Evolutionary conservation across 2,113 vertebrate genomes (phyloP).

Genomic region (Muscicapa adusta): DNA sequence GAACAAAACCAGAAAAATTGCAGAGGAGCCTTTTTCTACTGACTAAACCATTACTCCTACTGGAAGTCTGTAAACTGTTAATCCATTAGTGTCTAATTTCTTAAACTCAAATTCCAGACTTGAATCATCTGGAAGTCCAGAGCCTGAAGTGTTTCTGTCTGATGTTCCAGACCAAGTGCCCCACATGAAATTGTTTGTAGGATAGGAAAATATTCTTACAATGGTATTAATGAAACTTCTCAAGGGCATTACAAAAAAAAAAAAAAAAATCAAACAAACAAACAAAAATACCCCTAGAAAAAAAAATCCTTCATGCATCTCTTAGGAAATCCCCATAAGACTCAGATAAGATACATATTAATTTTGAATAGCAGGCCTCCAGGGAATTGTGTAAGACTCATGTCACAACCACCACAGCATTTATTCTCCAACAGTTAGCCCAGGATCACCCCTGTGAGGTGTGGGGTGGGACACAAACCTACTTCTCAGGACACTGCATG

Average conservation of each 20-base stretch:
- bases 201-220: slow-evolving; percentile 22
- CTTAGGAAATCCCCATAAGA: slow-evolving; percentile 35
- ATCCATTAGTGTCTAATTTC: not conserved
- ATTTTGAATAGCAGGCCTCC: slow-evolving; percentile 7
- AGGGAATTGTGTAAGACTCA: slow-evolving; percentile 7
- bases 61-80: slow-evolving; percentile 3
- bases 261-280: not conserved
- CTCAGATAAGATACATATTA: not conserved
- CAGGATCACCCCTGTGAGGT: not conserved
- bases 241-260: not conserved
- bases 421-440: not conserved
- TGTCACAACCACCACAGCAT: not conserved
- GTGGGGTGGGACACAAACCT: not conserved
- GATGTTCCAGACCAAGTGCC: slow-evolving; percentile 9
- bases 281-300: not conserved
- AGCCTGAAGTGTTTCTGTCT: slow-evolving; percentile 3
- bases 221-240: not conserved
- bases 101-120: not conserved
- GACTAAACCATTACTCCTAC: not conserved
- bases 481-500: not conserved
- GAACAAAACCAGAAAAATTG: not conserved
- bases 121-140: not conserved
- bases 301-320: not conserved
- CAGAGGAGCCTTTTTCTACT: not conserved
- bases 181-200: slow-evolving; percentile 2